Evolutionary conservation across 1,140 invertebrate genomes (phyloP).

Genomic region (Cardiocondyla obscurior): DNA sequence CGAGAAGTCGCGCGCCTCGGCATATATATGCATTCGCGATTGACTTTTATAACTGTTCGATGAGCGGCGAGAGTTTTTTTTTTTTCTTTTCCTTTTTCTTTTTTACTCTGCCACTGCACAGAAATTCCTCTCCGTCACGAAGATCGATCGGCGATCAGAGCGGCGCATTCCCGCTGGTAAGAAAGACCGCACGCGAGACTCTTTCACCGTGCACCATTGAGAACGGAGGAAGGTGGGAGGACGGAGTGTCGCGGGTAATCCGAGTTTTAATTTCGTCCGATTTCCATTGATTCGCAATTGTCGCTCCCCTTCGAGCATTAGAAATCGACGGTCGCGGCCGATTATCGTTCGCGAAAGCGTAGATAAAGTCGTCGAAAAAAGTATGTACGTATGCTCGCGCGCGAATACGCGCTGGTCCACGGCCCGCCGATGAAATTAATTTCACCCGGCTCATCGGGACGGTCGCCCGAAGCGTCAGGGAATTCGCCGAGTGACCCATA

Average conservation of each 20-base stretch:
- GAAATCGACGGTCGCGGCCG: neutral
- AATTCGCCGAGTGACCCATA: slow-evolving; percentile 27
- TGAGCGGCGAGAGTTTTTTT: neutral
- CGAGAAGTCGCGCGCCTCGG: slow-evolving; percentile 37
- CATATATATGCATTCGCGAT: slow-evolving; percentile 20
- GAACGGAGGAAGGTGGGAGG: neutral
- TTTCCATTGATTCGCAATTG: neutral
- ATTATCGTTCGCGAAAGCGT: slow-evolving; percentile 16
- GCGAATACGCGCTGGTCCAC: neutral
- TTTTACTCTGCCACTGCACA: no score
- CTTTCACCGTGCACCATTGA: slow-evolving; percentile 26
- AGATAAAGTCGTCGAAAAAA: neutral
- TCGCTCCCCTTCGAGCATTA: neutral
- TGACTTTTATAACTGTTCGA: slow-evolving; percentile 44
- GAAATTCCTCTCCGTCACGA: slow-evolving; percentile 32
- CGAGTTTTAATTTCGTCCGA: neutral
- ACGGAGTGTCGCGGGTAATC: neutral
- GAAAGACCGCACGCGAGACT: slow-evolving; percentile 15
- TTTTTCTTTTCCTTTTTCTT: no score
- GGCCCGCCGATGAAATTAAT: slow-evolving; percentile 23
- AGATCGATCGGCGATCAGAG: slow-evolving; percentile 41
- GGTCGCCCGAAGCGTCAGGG: neutral
- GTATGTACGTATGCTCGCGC: neutral
- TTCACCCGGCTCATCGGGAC: neutral
- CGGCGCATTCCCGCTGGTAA: neutral